Conservation (phyloP, 2,888 invertebrate genomes). For the Alloscopus bannaensis region DNA sequence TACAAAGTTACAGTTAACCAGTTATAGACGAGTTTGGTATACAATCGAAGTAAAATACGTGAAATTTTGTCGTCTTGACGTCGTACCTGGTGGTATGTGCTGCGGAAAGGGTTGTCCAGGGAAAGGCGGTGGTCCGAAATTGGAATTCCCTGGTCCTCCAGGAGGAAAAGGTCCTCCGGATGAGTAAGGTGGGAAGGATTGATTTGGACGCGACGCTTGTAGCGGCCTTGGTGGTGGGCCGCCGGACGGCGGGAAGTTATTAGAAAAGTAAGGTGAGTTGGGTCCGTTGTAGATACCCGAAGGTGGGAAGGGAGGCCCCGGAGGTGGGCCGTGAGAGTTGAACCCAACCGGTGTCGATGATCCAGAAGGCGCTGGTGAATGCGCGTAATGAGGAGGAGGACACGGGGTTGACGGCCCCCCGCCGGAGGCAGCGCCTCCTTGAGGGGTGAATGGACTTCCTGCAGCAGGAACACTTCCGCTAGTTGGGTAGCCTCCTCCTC, state of each 20-base stretch:
- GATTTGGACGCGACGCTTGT: constrained; percentile 70
- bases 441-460: constrained; percentile 73
- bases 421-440: constrained; percentile 72
- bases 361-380: constrained; percentile 89
- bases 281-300: constrained; percentile 83
- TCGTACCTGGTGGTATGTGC: constrained; percentile 71
- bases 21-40: background rate
- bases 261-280: constrained; percentile 75
- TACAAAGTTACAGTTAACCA: background rate
- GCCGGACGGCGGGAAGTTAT: constrained; percentile 71
- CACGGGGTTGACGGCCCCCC: constrained; percentile 72
- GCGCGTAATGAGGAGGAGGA: constrained; percentile 84
- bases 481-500: constrained; percentile 71
- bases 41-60: background rate
- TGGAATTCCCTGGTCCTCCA: constrained; percentile 76
- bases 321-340: constrained; percentile 77
- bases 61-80: no score
- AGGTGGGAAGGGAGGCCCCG: constrained; percentile 77
- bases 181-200: constrained; percentile 71
- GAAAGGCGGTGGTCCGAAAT: constrained; percentile 71
- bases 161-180: constrained; percentile 78
- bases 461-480: constrained; percentile 73
- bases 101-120: constrained; percentile 70
- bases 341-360: constrained; percentile 86
- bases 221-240: constrained; percentile 72